These are phyloP conservation scores for Petrolisthes cinctipes DNA, from an alignment of 2,888 invertebrate genomes.

Conservation along the genomic window DNA sequence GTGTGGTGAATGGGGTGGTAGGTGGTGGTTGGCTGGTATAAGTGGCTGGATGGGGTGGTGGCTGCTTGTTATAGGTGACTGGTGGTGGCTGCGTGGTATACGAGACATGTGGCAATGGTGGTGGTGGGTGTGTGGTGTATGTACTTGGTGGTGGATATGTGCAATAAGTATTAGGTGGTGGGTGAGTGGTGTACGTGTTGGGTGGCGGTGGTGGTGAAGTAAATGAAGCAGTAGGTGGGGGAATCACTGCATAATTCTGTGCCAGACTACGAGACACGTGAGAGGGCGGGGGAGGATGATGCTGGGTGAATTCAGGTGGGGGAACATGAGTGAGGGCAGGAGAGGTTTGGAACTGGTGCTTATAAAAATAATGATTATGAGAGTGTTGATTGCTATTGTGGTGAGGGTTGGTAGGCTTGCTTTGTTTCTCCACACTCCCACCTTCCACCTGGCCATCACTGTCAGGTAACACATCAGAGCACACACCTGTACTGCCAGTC, in stretches of 20 bases:
- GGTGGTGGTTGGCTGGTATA: neutral
- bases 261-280: neutral
- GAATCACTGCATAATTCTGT: constrained; percentile 3
- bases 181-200: neutral
- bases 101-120: neutral
- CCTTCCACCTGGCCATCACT: neutral
- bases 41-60: neutral
- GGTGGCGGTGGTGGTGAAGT: neutral
- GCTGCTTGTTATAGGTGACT: neutral
- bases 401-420: neutral
- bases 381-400: neutral
- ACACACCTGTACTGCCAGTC: neutral
- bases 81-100: neutral
- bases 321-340: neutral
- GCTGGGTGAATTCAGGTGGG: constrained; percentile 3
- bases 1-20: neutral
- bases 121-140: neutral
- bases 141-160: neutral
- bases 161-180: neutral
- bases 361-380: neutral
- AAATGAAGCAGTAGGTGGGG: neutral
- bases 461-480: neutral
- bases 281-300: neutral
- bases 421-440: neutral
- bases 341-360: constrained; percentile 11